Percentiles rank a stretch among this genome's conserved stretches.
phyloP scores from a whole-genome alignment of 2,797 vertebrate species.

The Premnoplex brunnescens region DNA sequence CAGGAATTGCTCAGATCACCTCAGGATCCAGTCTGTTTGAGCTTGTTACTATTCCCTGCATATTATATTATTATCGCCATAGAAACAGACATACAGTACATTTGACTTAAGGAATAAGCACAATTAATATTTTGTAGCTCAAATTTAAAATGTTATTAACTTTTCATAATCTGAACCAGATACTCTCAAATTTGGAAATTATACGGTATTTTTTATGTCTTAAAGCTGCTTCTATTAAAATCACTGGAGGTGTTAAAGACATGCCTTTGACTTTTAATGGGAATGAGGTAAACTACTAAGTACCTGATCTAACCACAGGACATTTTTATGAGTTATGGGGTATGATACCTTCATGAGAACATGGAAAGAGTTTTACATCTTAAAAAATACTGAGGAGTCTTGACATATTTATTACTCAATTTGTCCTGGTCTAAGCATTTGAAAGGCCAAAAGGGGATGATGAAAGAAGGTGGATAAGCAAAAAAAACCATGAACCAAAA shows the following conservation, averaged over 20 bases:
- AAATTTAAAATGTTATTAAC: conserved; percentile 42
- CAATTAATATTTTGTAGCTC: conserved; percentile 13
- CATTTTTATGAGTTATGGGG: not conserved
- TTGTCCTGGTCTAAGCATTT: not conserved
- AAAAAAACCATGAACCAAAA: not conserved
- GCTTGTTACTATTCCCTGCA: not conserved
- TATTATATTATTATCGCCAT: not conserved
- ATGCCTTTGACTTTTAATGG: not conserved
- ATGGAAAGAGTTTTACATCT: not conserved
- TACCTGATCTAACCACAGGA: not conserved
- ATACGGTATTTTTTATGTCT: not conserved
- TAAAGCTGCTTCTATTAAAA: conserved; percentile 7
- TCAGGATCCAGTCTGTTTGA: not conserved
- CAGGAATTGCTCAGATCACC: not conserved
- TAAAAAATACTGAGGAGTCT: not conserved
- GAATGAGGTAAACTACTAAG: not conserved
- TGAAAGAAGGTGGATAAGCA: not conserved
- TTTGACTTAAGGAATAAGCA: conserved; percentile 33
- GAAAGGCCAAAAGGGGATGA: not conserved
- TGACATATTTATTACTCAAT: not conserved
- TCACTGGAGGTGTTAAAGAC: not conserved
- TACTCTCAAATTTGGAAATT: not conserved
- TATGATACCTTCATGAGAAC: not conserved
- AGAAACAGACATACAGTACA: conserved; percentile 24
- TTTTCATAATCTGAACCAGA: conserved; percentile 18